Evolutionary conservation across 35 echinoderm and acorn worm genomes (phyloP), one percentile per base, ranked within the genome.

Genomic region (Ophioderma brevispina): DNA sequence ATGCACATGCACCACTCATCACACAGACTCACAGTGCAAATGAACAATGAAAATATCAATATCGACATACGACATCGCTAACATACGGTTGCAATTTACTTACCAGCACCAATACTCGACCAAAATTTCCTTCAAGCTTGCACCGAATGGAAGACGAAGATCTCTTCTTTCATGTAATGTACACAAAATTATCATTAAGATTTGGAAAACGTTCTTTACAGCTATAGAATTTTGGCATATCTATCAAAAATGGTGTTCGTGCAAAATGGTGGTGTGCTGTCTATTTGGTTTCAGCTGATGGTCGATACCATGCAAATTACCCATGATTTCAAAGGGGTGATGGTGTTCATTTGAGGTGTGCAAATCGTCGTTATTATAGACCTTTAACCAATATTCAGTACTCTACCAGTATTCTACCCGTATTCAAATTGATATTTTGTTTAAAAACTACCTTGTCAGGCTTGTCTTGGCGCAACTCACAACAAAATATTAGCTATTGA

Each of bases 251-350:
- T 70, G n/a, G 3, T 70, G 59, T 70, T 15, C 59, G 59, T 70
- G 59, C 59, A 30, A 70, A 70, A 70, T 70, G 59, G 59, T 70
- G 59, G 59, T 70, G 59, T 70, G 8, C 59, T 70, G 59, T 70
- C 59, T 70, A 70, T 70, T 70, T 70, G 59, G 59, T 70, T 70
- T 70, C 59, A 70, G 59, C 59, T 70, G 59, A 70, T 70, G 59
- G 59, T 70, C 59, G 59, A 70, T 70, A 70, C 59, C 59, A 70
- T 70, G 59, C 59, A 13, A 70, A 70, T 70, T 70, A 8, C 5
- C 41, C 41, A 46, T 46, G 41, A 4, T 46, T 46, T 46, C 41
- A 46, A 46, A 46, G 41, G 41, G 41, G n/a, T n/a, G n/a, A n/a
- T 46, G 41, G 4, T 4, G 5, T 8, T 8, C 41, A 46, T 8